Evolutionary conservation across 2,797 vertebrate genomes (phyloP).

Genomic region (Enteromius paludinosus): DNA sequence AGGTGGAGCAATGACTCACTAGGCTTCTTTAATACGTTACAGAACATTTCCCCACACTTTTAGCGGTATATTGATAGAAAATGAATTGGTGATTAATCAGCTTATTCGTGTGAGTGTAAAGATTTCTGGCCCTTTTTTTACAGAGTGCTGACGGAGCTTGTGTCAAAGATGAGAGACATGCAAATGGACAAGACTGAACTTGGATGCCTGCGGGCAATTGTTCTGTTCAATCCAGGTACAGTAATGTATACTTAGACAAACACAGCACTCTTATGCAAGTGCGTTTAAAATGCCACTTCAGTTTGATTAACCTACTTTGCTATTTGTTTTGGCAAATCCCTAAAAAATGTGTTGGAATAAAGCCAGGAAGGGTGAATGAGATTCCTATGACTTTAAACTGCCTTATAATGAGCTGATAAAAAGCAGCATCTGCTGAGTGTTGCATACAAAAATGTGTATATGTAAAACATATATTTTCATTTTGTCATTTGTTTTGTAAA

Average conservation of each 20-base stretch:
- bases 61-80: not conserved
- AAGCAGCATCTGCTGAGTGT: not conserved
- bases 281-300: conserved; percentile 2
- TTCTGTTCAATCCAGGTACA: conserved; percentile 87
- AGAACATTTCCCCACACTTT: conserved; percentile 15
- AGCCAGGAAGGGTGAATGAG: conserved; percentile 5
- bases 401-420: not conserved
- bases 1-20: conserved; percentile 21
- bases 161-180: conserved; percentile 91
- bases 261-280: not conserved
- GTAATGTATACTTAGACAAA: conserved; percentile 22
- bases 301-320: not conserved
- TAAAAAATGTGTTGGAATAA: conserved; percentile 3
- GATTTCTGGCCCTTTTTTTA: conserved; percentile 21
- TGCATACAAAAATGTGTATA: not conserved
- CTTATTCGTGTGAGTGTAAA: not conserved
- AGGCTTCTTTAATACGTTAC: conserved; percentile 13
- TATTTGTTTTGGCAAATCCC: not conserved
- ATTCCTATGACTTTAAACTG: conserved; percentile 15
- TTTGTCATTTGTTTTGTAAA: not conserved
- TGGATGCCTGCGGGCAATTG: conserved; percentile 86
- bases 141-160: conserved; percentile 71
- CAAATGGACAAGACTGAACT: conserved; percentile 91
- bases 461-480: not conserved
- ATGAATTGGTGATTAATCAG: conserved; percentile 16